phyloP scores from a whole-genome alignment of 2,113 vertebrate species.

The Acanthisitta chloris region DNA sequence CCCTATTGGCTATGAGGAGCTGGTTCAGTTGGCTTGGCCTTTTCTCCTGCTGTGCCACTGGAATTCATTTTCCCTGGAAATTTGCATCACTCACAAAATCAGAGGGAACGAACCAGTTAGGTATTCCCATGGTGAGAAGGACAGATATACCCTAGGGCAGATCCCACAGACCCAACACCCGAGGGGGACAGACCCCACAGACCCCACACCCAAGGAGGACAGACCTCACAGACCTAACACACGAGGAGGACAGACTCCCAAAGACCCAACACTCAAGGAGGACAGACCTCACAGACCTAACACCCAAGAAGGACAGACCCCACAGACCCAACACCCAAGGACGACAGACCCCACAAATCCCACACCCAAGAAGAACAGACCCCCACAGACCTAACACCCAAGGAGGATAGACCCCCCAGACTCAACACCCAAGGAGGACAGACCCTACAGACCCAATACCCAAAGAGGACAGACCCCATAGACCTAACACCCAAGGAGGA shows the following conservation, averaged over 20 bases:
- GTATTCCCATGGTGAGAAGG: not conserved
- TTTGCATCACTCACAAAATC: not conserved
- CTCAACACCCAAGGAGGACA: not conserved
- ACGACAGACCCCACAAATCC: not conserved
- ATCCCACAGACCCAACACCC: not conserved
- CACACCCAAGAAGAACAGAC: too few species aligned
- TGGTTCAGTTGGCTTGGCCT: not conserved
- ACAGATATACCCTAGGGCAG: not conserved
- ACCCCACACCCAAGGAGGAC: not conserved
- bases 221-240: not conserved
- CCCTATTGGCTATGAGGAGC: not conserved
- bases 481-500: too few species aligned
- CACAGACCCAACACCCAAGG: too few species aligned
- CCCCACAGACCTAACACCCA: not conserved
- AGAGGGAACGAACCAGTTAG: not conserved
- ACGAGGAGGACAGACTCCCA: not conserved
- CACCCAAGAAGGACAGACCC: too few species aligned
- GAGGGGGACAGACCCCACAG: not conserved
- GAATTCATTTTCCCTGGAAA: not conserved
- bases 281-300: not conserved
- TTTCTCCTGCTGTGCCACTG: not conserved
- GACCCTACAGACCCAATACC: not conserved
- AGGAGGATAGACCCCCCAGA: not conserved
- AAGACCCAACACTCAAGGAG: too few species aligned
- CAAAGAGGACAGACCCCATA: too few species aligned